These are phyloP conservation scores for Nothobranchius kuhntae DNA, from an alignment of 2,113 vertebrate species.

Conservation along the genomic window DNA sequence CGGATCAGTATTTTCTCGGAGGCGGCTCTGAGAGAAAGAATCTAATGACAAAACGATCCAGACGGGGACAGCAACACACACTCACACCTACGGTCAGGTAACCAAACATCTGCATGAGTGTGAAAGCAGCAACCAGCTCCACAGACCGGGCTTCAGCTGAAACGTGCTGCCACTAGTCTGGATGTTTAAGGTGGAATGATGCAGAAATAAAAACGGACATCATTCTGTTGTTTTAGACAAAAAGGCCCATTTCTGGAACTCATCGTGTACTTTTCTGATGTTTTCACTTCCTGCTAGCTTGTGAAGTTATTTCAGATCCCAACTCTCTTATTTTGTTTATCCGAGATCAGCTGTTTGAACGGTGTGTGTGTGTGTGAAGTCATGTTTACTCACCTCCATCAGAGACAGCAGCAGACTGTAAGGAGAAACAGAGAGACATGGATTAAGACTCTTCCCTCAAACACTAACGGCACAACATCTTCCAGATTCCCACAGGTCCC, in stretches of 20 bases:
- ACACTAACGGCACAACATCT: slow-evolving; percentile 36
- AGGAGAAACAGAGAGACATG: slow-evolving; percentile 88
- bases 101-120: too few relatives aligned
- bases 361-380: not conserved
- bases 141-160: too few relatives aligned
- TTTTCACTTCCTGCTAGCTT: not conserved
- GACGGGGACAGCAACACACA: too few relatives aligned
- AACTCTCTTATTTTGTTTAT: too few relatives aligned
- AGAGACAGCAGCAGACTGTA: slow-evolving; percentile 96
- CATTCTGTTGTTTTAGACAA: not conserved
- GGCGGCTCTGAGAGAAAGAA: too few relatives aligned
- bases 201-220: not conserved
- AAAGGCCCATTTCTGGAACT: not conserved
- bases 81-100: too few relatives aligned
- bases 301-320: too few relatives aligned
- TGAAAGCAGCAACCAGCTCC: too few relatives aligned
- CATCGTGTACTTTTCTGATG: not conserved
- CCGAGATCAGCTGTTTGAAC: too few relatives aligned
- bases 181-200: not conserved
- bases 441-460: slow-evolving; percentile 77
- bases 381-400: slow-evolving; percentile 92
- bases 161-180: too few relatives aligned
- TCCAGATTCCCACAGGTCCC: slow-evolving; percentile 11
- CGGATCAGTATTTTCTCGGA: not conserved
- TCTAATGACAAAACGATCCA: not conserved